phyloP scores from a whole-genome alignment of 2,113 vertebrate genomes.

The Callocephalon fimbriatum region DNA sequence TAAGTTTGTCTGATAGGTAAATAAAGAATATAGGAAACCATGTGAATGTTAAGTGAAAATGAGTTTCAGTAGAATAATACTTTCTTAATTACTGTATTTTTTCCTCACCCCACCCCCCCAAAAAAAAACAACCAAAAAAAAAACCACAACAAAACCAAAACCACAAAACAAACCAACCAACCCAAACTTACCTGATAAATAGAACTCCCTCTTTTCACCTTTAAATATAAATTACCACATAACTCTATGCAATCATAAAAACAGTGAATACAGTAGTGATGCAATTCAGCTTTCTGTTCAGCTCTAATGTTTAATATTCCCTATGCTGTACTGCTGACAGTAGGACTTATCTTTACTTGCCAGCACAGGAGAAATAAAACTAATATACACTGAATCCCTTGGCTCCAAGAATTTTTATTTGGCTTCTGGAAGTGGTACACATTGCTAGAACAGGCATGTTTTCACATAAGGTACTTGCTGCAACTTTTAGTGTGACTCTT shows the following conservation, averaged over 20 bases:
- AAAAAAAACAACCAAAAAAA: neutral
- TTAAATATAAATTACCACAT: neutral
- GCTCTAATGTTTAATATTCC: neutral
- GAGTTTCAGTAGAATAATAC: slow-evolving; percentile 2
- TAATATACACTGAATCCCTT: neutral
- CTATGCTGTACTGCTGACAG: neutral
- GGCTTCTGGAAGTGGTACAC: neutral
- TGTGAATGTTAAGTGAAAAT: neutral
- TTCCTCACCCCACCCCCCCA: neutral
- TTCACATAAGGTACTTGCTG: neutral
- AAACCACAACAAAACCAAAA: neutral
- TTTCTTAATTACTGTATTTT: neutral
- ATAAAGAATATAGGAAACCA: neutral
- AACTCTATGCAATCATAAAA: neutral
- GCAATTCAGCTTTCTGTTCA: neutral
- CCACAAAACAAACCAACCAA: neutral
- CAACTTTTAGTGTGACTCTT: neutral
- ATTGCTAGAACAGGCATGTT: neutral
- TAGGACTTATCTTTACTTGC: neutral
- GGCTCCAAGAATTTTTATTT: neutral
- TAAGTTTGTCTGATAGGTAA: neutral
- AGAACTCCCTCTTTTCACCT: neutral
- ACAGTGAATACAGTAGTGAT: neutral
- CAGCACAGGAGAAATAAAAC: neutral
- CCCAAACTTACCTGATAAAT: neutral